These are phyloP conservation scores for Minunthozetes semirufus DNA, from an alignment of 2,888 invertebrate species.

Conservation along the genomic window DNA sequence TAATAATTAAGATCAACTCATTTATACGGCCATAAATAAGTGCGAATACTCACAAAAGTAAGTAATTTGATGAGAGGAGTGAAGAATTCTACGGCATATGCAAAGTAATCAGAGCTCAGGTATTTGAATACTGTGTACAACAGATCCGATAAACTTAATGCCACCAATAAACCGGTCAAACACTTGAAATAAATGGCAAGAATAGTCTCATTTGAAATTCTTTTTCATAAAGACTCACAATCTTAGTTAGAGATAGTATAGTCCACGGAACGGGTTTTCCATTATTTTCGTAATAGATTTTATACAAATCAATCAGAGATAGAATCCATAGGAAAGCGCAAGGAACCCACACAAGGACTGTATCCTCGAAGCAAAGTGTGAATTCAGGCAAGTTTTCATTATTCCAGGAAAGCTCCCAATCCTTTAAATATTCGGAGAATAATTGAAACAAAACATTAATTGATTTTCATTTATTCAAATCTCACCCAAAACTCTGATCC, in stretches of 20 bases:
- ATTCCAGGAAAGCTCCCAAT: slow-evolving; percentile 27
- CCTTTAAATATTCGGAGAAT: slow-evolving; percentile 24
- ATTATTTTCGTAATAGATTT: slow-evolving; percentile 8
- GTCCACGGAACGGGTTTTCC: slow-evolving; percentile 23
- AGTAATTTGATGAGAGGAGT: slow-evolving; percentile 29
- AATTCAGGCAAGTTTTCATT: slow-evolving; percentile 27
- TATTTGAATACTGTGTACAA: background rate
- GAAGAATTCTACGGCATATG: slow-evolving; percentile 28
- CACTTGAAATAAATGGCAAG: background rate
- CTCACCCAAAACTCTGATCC: slow-evolving; percentile 21
- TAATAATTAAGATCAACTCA: background rate
- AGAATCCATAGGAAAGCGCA: slow-evolving; percentile 27
- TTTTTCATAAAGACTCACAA: slow-evolving; percentile 8
- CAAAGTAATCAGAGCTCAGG: background rate
- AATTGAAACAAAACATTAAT: no score
- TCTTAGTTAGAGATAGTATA: slow-evolving; percentile 15
- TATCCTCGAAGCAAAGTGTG: slow-evolving; percentile 34
- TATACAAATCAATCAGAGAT: background rate
- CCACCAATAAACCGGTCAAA: background rate
- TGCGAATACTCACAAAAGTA: slow-evolving; percentile 25
- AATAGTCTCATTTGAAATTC: background rate
- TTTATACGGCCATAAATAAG: no score
- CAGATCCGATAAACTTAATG: background rate
- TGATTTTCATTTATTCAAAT: no score
- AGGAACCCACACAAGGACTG: slow-evolving; percentile 29